Conservation (phyloP, 2,113 vertebrate genomes). For the Tinamus guttatus region DNA sequence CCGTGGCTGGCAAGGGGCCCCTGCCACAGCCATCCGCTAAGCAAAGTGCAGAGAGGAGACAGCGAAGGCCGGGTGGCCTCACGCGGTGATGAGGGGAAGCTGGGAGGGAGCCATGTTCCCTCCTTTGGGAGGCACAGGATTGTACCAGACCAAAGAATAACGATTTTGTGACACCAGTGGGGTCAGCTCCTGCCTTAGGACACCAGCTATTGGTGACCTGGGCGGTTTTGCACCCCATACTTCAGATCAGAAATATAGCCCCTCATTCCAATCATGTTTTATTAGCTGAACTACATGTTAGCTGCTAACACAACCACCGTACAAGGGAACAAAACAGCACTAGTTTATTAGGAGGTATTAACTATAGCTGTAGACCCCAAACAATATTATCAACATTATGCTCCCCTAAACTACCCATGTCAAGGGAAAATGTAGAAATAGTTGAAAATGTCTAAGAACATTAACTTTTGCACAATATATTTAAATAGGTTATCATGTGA, state of each 20-base stretch:
- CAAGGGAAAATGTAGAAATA: neutral
- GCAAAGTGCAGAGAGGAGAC: neutral
- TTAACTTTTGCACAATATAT: neutral
- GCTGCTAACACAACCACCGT: neutral
- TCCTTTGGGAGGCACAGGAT: neutral
- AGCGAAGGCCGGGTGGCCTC: neutral
- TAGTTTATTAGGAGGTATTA: neutral
- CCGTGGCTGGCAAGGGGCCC: too few relatives aligned
- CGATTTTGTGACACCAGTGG: accelerated
- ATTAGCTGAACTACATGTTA: neutral
- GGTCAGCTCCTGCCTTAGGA: neutral
- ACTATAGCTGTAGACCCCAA: neutral
- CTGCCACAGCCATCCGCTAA: accelerated
- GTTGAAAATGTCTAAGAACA: neutral
- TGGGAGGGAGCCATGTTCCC: neutral
- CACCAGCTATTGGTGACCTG: neutral
- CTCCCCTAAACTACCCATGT: neutral
- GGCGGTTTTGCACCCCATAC: neutral
- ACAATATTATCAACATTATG: neutral
- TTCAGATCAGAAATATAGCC: neutral
- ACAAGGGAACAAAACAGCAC: neutral
- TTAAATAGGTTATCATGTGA: neutral
- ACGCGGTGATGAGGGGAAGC: neutral
- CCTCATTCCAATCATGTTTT: neutral
- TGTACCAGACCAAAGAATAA: accelerated